Percentiles rank a stretch among this genome's conserved stretches.
Conservation (phyloP, 2,888 invertebrate genomes). For the Pammene aurita region DNA sequence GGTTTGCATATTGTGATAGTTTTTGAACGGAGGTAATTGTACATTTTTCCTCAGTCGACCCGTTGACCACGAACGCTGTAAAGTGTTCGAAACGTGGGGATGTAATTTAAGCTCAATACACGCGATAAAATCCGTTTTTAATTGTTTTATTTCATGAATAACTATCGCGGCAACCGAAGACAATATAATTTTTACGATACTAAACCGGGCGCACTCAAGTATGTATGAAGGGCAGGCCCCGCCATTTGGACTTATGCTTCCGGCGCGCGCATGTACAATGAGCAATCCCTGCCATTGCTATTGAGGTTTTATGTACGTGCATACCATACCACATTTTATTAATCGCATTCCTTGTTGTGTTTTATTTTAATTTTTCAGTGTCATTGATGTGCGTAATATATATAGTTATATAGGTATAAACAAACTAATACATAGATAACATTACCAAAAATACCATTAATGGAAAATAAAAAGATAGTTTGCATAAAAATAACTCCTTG, state of each 20-base stretch:
- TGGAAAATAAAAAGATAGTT: background rate
- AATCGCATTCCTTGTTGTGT: slow-evolving; percentile 1
- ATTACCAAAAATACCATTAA: background rate
- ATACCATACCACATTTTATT: slow-evolving; percentile 43
- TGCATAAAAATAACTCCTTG: background rate
- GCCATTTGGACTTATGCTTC: slow-evolving; percentile 66
- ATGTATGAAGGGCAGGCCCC: slow-evolving; percentile 71
- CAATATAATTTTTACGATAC: slow-evolving; percentile 79
- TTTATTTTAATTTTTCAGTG: background rate
- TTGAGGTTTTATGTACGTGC: slow-evolving; percentile 55
- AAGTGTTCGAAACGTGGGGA: no score
- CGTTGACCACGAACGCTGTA: no score
- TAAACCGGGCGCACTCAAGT: slow-evolving; percentile 69
- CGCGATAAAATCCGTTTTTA: no score
- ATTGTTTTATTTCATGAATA: no score
- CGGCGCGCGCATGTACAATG: slow-evolving; percentile 69
- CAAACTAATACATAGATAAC: no score
- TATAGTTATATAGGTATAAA: no score
- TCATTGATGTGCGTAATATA: no score
- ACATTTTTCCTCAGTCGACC: no score
- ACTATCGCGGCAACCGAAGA: no score
- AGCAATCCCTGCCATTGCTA: slow-evolving; percentile 57
- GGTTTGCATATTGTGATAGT: no score
- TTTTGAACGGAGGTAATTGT: no score
- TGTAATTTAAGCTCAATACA: no score